Evolutionary conservation across 2,113 vertebrate genomes (phyloP).

Genomic region (Nycticryphes semicollaris): DNA sequence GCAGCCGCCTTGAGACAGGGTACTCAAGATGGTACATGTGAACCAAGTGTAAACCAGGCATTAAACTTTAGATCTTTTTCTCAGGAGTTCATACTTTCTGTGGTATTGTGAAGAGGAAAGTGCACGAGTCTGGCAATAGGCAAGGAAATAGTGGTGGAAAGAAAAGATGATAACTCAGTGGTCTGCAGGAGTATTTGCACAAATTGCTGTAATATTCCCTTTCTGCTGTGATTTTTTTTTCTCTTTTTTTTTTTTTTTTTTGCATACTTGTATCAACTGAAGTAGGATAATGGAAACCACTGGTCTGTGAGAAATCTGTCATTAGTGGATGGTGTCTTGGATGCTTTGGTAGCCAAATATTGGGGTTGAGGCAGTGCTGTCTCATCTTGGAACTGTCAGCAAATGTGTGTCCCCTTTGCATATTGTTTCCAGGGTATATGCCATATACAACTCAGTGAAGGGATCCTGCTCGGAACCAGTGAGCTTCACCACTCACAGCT

Average conservation of each 20-base stretch:
- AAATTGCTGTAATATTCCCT: not conserved
- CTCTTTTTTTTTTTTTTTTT: not conserved
- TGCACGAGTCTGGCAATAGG: not conserved
- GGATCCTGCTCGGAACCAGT: constrained; percentile 89
- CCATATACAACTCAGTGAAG: constrained; percentile 88
- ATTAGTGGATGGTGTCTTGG: fast-evolving
- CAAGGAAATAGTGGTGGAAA: not conserved
- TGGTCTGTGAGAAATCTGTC: not conserved
- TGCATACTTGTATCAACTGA: not conserved
- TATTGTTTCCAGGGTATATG: constrained; percentile 80
- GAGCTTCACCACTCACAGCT: constrained; percentile 92
- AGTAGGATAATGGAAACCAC: not conserved
- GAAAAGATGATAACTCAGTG: not conserved
- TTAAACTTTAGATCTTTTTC: not conserved
- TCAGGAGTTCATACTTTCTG: not conserved
- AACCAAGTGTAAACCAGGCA: not conserved
- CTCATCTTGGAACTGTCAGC: not conserved
- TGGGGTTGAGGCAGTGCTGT: not conserved
- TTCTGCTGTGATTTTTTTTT: not conserved
- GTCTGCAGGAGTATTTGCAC: not conserved
- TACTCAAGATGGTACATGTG: not conserved
- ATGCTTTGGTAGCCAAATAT: not conserved
- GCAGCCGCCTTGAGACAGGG: too few species aligned
- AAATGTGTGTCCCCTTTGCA: not conserved
- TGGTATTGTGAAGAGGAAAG: not conserved